Conservation (phyloP, 2,888 invertebrate genomes). For the Helleia helle region DNA sequence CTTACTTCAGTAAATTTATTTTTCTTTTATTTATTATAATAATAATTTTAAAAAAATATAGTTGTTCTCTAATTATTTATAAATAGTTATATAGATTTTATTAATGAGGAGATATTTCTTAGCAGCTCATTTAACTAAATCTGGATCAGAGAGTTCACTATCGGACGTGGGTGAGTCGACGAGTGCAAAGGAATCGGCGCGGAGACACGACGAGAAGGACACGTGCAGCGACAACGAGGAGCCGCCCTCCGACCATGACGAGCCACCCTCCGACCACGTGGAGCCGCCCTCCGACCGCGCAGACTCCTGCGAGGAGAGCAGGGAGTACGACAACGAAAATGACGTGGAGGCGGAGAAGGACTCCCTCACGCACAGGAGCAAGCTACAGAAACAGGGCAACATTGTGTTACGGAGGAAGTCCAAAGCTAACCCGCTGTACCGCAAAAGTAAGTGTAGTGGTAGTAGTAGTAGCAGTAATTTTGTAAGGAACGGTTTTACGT, state of each 20-base stretch:
- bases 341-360: conserved; percentile 35
- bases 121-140: conserved; percentile 76
- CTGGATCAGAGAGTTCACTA: conserved; percentile 91
- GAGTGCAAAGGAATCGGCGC: conserved; percentile 81
- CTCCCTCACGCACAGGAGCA: conserved; percentile 33
- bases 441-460: conserved; percentile 81
- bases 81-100: neutral
- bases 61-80: no score
- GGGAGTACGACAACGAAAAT: conserved; percentile 49
- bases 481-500: no score
- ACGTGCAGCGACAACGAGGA: conserved; percentile 80
- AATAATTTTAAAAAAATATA: no score
- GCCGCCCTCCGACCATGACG: conserved; percentile 21
- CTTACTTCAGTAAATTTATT: no score
- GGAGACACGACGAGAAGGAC: conserved; percentile 82
- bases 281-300: conserved; percentile 25
- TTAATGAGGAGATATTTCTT: neutral
- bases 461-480: no score
- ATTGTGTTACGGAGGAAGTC: conserved; percentile 77
- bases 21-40: no score
- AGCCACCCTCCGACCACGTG: conserved; percentile 25
- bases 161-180: conserved; percentile 80
- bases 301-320: conserved; percentile 52
- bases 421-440: conserved; percentile 77
- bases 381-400: conserved; percentile 62